phyloP scores from a whole-genome alignment of 1,140 invertebrate species.

The Pseudomyrmex concolor region DNA sequence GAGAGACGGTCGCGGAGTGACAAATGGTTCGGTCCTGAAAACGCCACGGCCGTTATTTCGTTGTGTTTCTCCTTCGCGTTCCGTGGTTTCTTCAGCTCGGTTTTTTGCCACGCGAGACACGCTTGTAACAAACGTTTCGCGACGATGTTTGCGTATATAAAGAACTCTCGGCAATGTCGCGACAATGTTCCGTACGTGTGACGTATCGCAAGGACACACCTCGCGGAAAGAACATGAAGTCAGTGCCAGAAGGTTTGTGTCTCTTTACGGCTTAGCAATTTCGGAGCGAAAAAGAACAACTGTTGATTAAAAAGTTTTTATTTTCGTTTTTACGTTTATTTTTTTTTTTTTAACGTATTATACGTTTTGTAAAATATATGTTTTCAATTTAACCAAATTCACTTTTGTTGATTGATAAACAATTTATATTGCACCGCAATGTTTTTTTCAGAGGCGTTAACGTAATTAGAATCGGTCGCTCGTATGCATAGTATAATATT shows the following conservation, averaged over 20 bases:
- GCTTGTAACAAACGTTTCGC: slow-evolving; percentile 59
- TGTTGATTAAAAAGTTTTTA: not conserved
- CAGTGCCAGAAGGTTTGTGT: slow-evolving; percentile 13
- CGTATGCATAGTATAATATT: slow-evolving; percentile 5
- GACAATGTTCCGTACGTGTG: slow-evolving; percentile 4
- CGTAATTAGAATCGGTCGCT: not conserved
- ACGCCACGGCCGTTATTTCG: slow-evolving; percentile 69
- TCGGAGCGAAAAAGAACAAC: not conserved
- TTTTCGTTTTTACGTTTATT: not conserved
- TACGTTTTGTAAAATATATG: too few relatives aligned
- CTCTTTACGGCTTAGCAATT: slow-evolving; percentile 7
- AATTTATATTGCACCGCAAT: not conserved
- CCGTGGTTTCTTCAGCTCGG: not conserved
- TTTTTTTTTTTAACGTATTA: too few relatives aligned
- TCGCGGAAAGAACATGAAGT: slow-evolving; percentile 20
- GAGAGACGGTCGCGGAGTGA: slow-evolving; percentile 74
- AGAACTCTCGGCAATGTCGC: slow-evolving; percentile 35
- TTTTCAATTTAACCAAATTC: too few relatives aligned
- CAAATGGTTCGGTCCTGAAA: slow-evolving; percentile 71
- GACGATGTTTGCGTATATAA: slow-evolving; percentile 56
- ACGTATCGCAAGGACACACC: slow-evolving; percentile 28
- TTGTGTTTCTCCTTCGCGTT: slow-evolving; percentile 48
- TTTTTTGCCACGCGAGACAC: slow-evolving; percentile 44
- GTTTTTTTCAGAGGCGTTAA: not conserved
- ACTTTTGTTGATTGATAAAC: not conserved